These are phyloP conservation scores for Masticophis lateralis DNA, from an alignment of 2,797 vertebrate genomes.

Conservation along the genomic window DNA sequence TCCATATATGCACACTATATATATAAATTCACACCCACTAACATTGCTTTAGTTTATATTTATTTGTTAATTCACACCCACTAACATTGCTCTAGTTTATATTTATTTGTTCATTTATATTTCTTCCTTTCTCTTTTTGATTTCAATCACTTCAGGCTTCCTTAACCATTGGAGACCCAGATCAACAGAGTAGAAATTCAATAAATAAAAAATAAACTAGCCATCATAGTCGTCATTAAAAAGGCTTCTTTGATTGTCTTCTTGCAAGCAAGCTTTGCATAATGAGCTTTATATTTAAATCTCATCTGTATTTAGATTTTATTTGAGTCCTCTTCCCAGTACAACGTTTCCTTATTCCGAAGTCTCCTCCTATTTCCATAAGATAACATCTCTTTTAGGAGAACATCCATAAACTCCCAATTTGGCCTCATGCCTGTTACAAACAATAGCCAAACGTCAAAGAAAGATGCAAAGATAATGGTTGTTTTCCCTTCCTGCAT, in stretches of 20 bases:
- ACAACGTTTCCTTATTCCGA: background rate
- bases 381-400: conserved; percentile 33
- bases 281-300: background rate
- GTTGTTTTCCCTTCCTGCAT: conserved; percentile 38
- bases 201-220: background rate
- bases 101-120: background rate
- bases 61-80: background rate
- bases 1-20: background rate
- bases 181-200: background rate
- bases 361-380: background rate
- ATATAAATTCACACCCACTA: background rate
- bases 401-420: conserved; percentile 32
- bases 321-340: background rate
- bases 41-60: background rate
- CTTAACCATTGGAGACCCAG: background rate
- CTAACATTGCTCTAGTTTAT: background rate
- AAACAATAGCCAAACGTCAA: conserved; percentile 26
- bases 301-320: background rate
- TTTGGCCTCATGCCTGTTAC: conserved; percentile 38
- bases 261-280: background rate
- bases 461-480: conserved; percentile 34
- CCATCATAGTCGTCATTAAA: background rate
- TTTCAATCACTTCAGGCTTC: background rate
- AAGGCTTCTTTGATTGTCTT: background rate
- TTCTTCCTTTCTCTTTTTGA: background rate